A percentile compares a stretch with the other conserved stretches of the same genome.
Evolutionary conservation across 1,140 invertebrate species (phyloP).

Genomic region (Drosophila leontia): DNA sequence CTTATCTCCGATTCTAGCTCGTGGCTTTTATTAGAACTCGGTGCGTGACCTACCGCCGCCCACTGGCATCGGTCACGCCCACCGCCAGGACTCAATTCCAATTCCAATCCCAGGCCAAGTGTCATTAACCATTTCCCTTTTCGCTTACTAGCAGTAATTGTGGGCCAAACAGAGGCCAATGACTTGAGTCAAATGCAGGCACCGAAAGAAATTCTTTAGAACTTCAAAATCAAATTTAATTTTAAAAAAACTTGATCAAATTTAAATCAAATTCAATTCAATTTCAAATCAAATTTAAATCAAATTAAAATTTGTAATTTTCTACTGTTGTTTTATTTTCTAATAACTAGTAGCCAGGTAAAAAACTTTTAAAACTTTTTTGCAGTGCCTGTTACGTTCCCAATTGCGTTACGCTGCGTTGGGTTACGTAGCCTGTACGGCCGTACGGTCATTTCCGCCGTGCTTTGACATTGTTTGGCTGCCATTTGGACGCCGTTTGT

Average conservation of each 20-base stretch:
- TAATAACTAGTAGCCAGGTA: not conserved
- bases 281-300: too few relatives aligned
- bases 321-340: not conserved
- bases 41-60: conserved; percentile 32
- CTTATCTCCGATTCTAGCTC: not conserved
- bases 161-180: conserved; percentile 45
- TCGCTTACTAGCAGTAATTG: conserved; percentile 44
- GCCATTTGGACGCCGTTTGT: conserved; percentile 62
- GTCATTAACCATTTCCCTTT: conserved; percentile 53
- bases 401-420: conserved; percentile 30
- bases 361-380: not conserved
- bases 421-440: conserved; percentile 28
- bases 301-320: not conserved
- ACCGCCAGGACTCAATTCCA: not conserved
- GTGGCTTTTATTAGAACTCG: conserved; percentile 11
- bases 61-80: conserved; percentile 12
- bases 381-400: conserved; percentile 10
- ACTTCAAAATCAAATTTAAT: conserved; percentile 16
- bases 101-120: conserved; percentile 11
- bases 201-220: not conserved
- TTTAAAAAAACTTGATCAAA: not conserved
- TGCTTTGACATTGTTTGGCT: conserved; percentile 66
- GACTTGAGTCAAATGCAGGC: conserved; percentile 16
- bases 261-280: not conserved
- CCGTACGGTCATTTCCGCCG: conserved; percentile 48